Base-by-base conservation (phyloP, 2,797 vertebrate species). In the Xiphorhynchus erythropygius region DNA sequence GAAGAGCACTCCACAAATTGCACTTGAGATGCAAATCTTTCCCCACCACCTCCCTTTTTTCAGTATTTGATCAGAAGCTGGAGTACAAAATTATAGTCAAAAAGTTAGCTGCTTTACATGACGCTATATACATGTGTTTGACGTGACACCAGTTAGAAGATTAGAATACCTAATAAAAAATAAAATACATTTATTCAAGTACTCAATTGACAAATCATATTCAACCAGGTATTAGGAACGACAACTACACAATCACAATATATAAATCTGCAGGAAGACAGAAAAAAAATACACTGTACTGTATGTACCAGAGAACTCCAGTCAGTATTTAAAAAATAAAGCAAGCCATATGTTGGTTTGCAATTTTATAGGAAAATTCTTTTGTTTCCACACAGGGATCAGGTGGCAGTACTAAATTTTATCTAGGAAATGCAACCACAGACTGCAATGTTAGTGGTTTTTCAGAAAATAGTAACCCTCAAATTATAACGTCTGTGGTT, bases 401-500 rank as follows among this genome's bases (percentile, higher is more conserved):
- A 97, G 91, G 96, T 97, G 95, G 93, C 91, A 94, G 85, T 39
- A 59, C 84, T 93, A 82, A 93, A 92, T 95, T 97, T 97, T 92
- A 96, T 95, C 86, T 96, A 97, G 95, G 96, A 97, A 97, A 97
- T 82, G 53, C 79, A 97, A 88, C 95, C 96, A 95, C 91, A 96
- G 90, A 87, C 87, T 95, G 86, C 82, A 96, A 93, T 78, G 70
- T 84, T 90, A 96, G 96, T 95, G 94, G 80, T 84, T 90, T 64
- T 87, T 84, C 76, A 95, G 83, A 90, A 95, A 95, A 97, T 49
- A 91, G 95, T 75, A 97, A 97, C 87, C 95, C 70, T 91, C 49
- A 93, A 97, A 97, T 97, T 97, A 96, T 79, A 93, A 90, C 13
- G 80, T 87, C 87, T 97, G 96, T 94, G 96, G 95, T 97, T 96